A percentile compares a stretch with the other conserved stretches of the same genome.
These are phyloP conservation scores for Scaptomyza tumidula DNA, from an alignment of 2,888 invertebrate species.

Conservation along the genomic window DNA sequence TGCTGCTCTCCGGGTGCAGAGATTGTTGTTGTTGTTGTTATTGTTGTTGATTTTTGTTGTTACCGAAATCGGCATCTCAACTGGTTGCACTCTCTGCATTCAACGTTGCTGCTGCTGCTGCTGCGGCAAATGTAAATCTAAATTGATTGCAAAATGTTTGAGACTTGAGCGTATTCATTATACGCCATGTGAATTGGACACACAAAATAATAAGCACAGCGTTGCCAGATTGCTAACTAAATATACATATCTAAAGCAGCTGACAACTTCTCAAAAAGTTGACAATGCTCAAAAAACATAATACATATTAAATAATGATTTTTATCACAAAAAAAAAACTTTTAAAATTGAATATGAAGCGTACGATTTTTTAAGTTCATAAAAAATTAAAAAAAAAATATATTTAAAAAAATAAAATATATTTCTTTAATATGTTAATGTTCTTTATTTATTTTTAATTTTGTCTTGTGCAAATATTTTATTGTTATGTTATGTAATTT, in stretches of 20 bases:
- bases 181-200: constrained; percentile 46
- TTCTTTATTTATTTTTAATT: too few relatives aligned
- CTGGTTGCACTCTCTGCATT: constrained; percentile 47
- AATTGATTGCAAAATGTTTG: constrained; percentile 76
- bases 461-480: too few relatives aligned
- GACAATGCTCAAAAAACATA: too few relatives aligned
- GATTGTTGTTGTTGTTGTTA: constrained; percentile 11
- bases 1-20: constrained; percentile 45
- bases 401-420: too few relatives aligned
- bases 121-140: constrained; percentile 74
- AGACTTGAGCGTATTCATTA: constrained; percentile 55
- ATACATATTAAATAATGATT: too few relatives aligned
- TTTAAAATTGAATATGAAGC: too few relatives aligned
- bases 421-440: too few relatives aligned
- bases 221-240: constrained; percentile 53
- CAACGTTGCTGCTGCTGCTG: constrained; percentile 38
- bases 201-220: not conserved
- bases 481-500: too few relatives aligned
- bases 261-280: too few relatives aligned
- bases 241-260: not conserved
- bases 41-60: constrained; percentile 34
- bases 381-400: too few relatives aligned
- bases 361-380: too few relatives aligned
- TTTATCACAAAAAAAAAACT: too few relatives aligned
- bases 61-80: constrained; percentile 50